These are phyloP conservation scores for Sebastes taczanowskii DNA, from an alignment of 2,797 vertebrate genomes.

Conservation along the genomic window DNA sequence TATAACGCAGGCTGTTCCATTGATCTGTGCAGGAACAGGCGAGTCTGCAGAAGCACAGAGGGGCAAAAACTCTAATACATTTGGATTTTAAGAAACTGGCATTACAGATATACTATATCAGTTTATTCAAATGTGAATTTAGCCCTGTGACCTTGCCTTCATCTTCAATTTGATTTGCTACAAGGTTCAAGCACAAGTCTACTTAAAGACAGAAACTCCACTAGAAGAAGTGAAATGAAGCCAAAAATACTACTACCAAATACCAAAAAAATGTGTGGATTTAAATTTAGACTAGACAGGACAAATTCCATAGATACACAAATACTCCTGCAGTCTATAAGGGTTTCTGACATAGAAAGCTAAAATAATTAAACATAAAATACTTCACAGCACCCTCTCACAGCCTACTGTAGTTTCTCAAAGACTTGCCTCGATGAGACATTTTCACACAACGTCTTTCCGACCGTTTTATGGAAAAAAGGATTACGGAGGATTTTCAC, in stretches of 20 bases:
- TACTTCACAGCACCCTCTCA: neutral
- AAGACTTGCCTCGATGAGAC: neutral
- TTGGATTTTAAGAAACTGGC: neutral
- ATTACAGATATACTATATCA: neutral
- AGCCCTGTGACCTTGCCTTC: neutral
- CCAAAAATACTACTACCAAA: neutral
- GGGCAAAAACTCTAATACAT: neutral
- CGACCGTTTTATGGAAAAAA: neutral
- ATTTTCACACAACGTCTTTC: constrained; percentile 4
- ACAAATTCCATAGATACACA: neutral
- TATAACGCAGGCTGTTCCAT: neutral
- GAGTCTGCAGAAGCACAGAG: neutral
- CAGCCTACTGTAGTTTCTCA: neutral
- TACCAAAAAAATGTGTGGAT: neutral
- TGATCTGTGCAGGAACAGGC: neutral
- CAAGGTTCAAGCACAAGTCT: neutral
- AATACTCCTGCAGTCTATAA: neutral
- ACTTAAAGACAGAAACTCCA: neutral
- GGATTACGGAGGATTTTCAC: constrained; percentile 27
- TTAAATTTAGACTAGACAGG: neutral
- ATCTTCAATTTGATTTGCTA: neutral
- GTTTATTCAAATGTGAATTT: neutral
- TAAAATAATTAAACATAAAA: neutral
- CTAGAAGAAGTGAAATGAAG: neutral
- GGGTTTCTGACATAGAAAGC: neutral